Base-by-base conservation (phyloP, 37 sponge, comb jelly and placozoan genomes). In the Hormiphora californensis region DNA sequence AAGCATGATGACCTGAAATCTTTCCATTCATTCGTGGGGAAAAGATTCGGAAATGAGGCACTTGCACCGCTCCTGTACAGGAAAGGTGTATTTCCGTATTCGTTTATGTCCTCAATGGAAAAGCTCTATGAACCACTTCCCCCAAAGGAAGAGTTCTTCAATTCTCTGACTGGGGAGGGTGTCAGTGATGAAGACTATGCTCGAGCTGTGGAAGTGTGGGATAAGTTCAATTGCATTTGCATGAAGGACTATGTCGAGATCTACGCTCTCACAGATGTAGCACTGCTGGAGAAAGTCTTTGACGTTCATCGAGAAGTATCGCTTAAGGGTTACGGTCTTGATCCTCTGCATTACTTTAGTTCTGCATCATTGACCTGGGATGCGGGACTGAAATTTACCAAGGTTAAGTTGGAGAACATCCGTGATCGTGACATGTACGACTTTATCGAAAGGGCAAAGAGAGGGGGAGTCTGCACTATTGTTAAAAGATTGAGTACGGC, bases 21-120 rank as follows among this genome's bases (percentile, higher is more conserved):
- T n/a, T n/a, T n/a, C n/a, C n/a, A n/a, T n/a, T n/a, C 25, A 57
- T 11, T 38, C 9, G 7, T 1, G 34, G 61, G 32, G 54, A 30
- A 55, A 9, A 37, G 23, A 8, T 2, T 40, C 4, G 61, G 34
- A 7, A 34, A 55, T 28, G 59, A 11, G 32, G 25, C 54, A 17
- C 59, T 23, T 32, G 11, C 7, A n/a, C n/a, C n/a, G 3, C 54
- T 86, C 7, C 54, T 86, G 12, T 30, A 27, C 39, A 34, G 54
- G n/a, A 86, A 86, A 27, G 86, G 86, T 9, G 57, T 86, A 30
- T 86, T 55, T 31, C 86, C 86, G n/a, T 86, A 86, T 35, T 19
- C 53, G 3, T 54, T 55, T 37, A 38, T 86, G 21, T 23, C 2
- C 3, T 27, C 40, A 32, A 23, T 11, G 28, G 54, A 61, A 2